phyloP scores from a whole-genome alignment of 2,113 vertebrate genomes.

The Psophia crepitans region DNA sequence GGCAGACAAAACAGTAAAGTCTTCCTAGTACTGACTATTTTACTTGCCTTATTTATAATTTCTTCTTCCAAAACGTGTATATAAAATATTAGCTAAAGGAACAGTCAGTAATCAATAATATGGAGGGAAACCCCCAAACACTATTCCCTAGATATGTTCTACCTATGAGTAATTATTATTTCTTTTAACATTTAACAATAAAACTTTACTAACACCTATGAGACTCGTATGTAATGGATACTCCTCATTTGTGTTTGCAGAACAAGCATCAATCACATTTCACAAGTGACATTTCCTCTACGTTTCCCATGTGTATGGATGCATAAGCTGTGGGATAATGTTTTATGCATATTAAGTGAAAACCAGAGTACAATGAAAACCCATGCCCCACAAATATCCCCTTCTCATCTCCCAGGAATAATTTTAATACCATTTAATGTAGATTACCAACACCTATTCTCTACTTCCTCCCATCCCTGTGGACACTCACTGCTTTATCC shows the following conservation, averaged over 20 bases:
- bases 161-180: constrained; percentile 33
- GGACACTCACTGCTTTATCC: not conserved
- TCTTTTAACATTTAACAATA: constrained; percentile 33
- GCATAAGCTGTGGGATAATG: not conserved
- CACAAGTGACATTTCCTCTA: not conserved
- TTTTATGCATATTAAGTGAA: not conserved
- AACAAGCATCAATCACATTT: constrained; percentile 12
- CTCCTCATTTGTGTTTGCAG: constrained; percentile 35
- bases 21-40: not conserved
- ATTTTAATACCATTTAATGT: not conserved
- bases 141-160: constrained; percentile 1
- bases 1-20: not conserved
- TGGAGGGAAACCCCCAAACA: not conserved
- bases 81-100: not conserved
- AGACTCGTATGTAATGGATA: constrained; percentile 22
- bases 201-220: constrained; percentile 41
- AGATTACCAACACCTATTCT: not conserved
- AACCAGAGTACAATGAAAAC: not conserved
- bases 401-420: not conserved
- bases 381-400: not conserved
- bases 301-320: not conserved
- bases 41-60: not conserved
- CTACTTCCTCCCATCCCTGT: not conserved
- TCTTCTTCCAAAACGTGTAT: not conserved
- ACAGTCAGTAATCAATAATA: not conserved